Conservation (phyloP, 2,113 vertebrate genomes). For the Hydrochoerus hydrochaeris region DNA sequence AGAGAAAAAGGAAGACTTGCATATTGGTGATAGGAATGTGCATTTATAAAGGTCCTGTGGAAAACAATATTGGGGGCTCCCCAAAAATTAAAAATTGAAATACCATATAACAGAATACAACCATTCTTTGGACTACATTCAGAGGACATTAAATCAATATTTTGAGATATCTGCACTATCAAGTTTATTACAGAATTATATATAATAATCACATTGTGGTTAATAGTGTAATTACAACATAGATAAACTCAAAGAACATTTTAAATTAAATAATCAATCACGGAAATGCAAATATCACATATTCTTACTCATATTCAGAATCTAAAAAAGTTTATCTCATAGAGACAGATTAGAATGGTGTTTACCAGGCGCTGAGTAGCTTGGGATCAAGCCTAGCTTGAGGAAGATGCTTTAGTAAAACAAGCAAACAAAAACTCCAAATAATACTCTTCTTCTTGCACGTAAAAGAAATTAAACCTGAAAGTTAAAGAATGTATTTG, state of each 20-base stretch:
- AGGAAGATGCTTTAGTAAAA: background rate
- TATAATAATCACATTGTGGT: background rate
- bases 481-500: background rate
- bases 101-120: background rate
- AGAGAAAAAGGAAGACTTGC: background rate
- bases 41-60: background rate
- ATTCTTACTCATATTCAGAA: too few relatives aligned
- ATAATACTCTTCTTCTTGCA: background rate
- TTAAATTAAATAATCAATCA: background rate
- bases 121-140: background rate
- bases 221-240: background rate
- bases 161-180: background rate
- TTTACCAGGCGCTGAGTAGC: background rate
- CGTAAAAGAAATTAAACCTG: background rate
- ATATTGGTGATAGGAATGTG: background rate
- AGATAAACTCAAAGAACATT: background rate
- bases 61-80: background rate
- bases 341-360: background rate
- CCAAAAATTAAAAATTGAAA: background rate
- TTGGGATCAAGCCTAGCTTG: background rate
- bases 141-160: background rate
- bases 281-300: background rate
- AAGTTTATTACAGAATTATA: background rate
- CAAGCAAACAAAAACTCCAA: background rate
- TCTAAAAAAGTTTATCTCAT: background rate